Evolutionary conservation across 2,113 vertebrate species (phyloP).

Genomic region (Podarcis raffonei): DNA sequence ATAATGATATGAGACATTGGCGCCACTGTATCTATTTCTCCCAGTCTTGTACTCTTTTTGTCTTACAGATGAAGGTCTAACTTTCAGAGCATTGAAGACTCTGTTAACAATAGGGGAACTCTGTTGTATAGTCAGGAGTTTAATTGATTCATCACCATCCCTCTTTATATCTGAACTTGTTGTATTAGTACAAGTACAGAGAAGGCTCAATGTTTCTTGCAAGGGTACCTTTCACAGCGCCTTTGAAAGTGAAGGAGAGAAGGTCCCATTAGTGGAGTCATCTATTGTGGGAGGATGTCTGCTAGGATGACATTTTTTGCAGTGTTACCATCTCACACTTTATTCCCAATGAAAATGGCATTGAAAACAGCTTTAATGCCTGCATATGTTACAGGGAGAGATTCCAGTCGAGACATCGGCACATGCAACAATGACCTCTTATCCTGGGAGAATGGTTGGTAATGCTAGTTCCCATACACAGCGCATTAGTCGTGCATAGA

Average conservation of each 20-base stretch:
- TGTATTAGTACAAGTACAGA: constrained; percentile 4
- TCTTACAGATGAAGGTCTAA: constrained; percentile 21
- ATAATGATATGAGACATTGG: constrained; percentile 24
- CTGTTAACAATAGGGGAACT: constrained; percentile 11
- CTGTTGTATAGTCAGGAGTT: constrained; percentile 17
- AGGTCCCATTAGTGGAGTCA: neutral
- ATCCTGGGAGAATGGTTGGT: neutral
- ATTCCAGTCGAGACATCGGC: neutral
- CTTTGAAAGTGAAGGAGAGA: neutral
- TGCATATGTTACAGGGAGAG: neutral
- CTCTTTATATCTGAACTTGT: constrained; percentile 23
- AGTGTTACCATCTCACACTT: neutral
- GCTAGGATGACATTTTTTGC: neutral
- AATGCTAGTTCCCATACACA: neutral
- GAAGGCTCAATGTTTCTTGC: constrained; percentile 2
- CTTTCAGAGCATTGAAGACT: constrained; percentile 6
- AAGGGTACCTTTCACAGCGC: neutral
- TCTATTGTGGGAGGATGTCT: constrained; percentile 1
- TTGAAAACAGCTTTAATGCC: neutral
- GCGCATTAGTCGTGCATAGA: neutral
- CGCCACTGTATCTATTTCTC: neutral
- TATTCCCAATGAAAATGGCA: constrained; percentile 7
- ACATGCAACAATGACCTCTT: neutral
- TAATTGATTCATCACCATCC: constrained; percentile 26
- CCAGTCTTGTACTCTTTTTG: constrained; percentile 11